phyloP scores from a whole-genome alignment of 2,797 vertebrate genomes.

The Tapirus indicus region DNA sequence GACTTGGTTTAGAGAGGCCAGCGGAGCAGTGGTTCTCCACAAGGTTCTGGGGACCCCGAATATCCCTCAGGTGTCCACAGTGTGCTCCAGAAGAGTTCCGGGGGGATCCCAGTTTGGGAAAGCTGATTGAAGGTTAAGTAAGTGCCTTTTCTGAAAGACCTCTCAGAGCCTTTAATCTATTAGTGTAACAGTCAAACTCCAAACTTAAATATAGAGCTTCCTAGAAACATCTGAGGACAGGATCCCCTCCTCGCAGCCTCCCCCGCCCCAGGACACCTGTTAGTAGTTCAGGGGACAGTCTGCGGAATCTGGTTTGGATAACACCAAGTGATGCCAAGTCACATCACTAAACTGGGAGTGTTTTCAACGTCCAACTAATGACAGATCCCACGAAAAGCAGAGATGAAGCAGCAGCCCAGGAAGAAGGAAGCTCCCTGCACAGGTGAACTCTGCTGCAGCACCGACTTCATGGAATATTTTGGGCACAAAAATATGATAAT shows the following conservation, averaged over 20 bases:
- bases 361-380: neutral
- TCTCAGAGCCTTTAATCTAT: neutral
- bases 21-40: neutral
- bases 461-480: neutral
- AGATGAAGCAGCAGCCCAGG: neutral
- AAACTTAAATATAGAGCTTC: neutral
- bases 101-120: neutral
- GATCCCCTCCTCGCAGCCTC: neutral
- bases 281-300: neutral
- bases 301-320: neutral
- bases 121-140: neutral
- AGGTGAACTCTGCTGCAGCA: neutral
- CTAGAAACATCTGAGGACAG: neutral
- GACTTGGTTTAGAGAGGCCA: neutral
- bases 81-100: neutral
- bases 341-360: neutral
- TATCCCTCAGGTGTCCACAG: neutral
- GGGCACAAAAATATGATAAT: neutral
- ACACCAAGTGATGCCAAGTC: neutral
- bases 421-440: neutral
- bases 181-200: neutral
- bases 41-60: neutral
- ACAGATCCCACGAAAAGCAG: neutral
- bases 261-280: neutral
- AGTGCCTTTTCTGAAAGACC: neutral